phyloP scores from a whole-genome alignment of 2,888 invertebrate genomes.

The Phytoseiulus persimilis region DNA sequence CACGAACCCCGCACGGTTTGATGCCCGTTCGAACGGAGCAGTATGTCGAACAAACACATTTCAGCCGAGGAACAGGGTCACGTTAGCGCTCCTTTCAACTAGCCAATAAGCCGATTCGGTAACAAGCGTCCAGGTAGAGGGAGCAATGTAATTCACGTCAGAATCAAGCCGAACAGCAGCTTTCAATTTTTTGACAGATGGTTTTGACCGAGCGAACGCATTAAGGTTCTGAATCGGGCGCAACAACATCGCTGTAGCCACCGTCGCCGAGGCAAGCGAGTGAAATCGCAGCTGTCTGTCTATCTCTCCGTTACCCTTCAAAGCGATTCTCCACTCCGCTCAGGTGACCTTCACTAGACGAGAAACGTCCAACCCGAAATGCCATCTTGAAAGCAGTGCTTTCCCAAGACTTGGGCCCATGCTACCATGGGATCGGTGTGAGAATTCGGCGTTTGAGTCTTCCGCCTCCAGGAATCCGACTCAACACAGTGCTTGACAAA shows the following conservation, averaged over 20 bases:
- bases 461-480: background rate
- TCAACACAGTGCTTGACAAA: background rate
- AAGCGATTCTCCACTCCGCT: background rate
- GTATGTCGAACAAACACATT: background rate
- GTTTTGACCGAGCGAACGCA: background rate
- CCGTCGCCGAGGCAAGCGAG: background rate
- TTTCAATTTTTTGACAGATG: background rate
- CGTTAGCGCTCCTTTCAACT: background rate
- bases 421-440: too few relatives aligned
- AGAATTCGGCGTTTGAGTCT: background rate
- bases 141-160: background rate
- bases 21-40: background rate
- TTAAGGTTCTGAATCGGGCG: background rate
- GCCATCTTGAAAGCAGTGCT: too few relatives aligned
- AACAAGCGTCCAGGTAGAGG: background rate
- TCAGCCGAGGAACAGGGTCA: background rate
- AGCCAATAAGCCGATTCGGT: background rate
- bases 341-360: background rate
- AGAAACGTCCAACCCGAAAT: background rate
- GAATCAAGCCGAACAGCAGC: background rate
- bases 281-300: background rate
- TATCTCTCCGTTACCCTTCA: background rate
- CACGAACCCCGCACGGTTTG: background rate
- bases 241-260: background rate
- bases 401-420: too few relatives aligned